Conservation (phyloP, 2,888 invertebrate species). For the Pomacea canaliculata region DNA sequence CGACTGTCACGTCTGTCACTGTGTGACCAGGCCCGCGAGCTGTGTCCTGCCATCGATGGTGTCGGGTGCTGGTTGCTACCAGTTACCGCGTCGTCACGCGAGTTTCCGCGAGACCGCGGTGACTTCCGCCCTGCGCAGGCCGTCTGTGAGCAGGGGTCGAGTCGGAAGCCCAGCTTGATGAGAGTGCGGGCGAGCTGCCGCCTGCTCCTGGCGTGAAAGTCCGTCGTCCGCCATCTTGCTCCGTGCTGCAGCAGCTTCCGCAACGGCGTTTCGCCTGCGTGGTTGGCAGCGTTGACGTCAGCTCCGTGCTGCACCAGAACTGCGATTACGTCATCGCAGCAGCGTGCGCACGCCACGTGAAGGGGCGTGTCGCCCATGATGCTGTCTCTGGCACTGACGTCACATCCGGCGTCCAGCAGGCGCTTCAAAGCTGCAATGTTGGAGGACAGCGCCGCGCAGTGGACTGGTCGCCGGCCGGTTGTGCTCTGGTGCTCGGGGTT, state of each 20-base stretch:
- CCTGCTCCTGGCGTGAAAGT: conserved; percentile 7
- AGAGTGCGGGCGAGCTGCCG: conserved; percentile 8
- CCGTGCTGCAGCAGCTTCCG: conserved; percentile 15
- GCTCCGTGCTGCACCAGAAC: conserved; percentile 15
- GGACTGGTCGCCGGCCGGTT: conserved; percentile 19
- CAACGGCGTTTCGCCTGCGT: conserved; percentile 5
- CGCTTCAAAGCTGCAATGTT: not conserved
- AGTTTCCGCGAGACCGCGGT: not conserved
- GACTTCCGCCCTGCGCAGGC: no score
- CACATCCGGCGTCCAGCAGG: conserved; percentile 13
- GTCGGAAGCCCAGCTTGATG: conserved; percentile 3
- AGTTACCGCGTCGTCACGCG: not conserved
- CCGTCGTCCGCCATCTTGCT: not conserved
- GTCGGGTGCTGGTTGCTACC: not conserved
- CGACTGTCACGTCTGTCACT: not conserved
- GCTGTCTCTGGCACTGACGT: conserved; percentile 15
- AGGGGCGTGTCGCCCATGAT: conserved; percentile 21
- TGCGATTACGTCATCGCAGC: conserved; percentile 1
- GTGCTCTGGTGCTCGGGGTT: conserved; percentile 14
- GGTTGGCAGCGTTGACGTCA: conserved; percentile 11
- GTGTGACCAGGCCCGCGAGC: no score
- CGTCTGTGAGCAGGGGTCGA: not conserved
- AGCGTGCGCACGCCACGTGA: conserved; percentile 18
- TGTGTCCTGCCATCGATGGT: not conserved
- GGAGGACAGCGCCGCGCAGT: conserved; percentile 11